These are phyloP conservation scores for Podarcis raffonei DNA, from an alignment of 2,113 vertebrate species.

Conservation along the genomic window DNA sequence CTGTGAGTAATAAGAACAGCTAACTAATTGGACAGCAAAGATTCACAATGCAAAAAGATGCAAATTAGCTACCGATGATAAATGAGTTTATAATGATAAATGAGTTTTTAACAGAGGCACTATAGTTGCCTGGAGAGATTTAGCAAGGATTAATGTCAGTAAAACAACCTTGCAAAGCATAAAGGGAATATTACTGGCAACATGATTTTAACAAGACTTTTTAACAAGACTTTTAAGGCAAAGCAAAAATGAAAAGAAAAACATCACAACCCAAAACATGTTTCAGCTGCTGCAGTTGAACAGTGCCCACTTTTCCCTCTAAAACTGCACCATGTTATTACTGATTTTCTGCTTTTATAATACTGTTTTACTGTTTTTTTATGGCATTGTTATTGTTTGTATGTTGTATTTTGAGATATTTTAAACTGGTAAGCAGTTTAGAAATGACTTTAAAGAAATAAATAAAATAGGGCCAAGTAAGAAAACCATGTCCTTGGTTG, in stretches of 20 bases:
- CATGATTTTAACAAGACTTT: background rate
- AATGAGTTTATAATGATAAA: conserved; percentile 16
- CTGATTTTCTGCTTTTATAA: too few relatives aligned
- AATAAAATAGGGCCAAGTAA: background rate
- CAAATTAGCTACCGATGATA: conserved; percentile 3
- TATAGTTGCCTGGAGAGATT: background rate
- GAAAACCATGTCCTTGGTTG: background rate
- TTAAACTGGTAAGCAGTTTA: too few relatives aligned
- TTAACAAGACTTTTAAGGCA: background rate
- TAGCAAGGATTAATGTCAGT: background rate
- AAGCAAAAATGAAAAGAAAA: background rate
- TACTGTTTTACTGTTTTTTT: too few relatives aligned
- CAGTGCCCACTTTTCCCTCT: background rate
- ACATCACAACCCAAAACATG: background rate
- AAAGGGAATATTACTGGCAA: background rate
- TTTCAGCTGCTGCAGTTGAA: background rate
- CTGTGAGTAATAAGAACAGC: background rate
- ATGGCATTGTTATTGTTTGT: too few relatives aligned
- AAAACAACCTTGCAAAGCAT: background rate
- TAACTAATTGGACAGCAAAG: background rate
- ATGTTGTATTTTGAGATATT: too few relatives aligned
- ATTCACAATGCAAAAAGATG: background rate
- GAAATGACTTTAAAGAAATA: background rate
- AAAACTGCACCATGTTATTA: too few relatives aligned
- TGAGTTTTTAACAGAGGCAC: background rate